Evolutionary conservation across 2,113 vertebrate species (phyloP), one percentile per base, ranked within the genome.

Genomic region (Antennarius striatus): DNA sequence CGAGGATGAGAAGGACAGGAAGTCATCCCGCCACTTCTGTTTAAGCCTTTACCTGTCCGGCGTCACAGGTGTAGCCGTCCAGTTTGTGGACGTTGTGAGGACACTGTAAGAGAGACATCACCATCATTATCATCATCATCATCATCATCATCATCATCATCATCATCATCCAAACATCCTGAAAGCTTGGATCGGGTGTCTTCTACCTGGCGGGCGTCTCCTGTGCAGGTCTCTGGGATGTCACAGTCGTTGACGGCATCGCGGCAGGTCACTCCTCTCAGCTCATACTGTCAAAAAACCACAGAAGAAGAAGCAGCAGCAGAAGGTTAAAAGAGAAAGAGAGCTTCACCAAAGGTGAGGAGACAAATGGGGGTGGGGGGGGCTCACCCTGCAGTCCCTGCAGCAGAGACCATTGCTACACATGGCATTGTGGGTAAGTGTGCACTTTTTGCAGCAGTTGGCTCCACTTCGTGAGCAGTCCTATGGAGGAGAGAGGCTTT

Each of bases 371-470:
- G 6, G 4, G 6, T n/a, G 4, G 6, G 11, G 47, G 16, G 40
- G n/a, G 32, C 88, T 74, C 79, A 98, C 97, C 95, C 93, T 96
- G 90, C 97, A 99, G 78, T 93, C 91, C 39, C 91, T 92, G 90
- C 98, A 99, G 90, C 98, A 99, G 36, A 97, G 94, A 39, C 96
- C 98, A 0, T 95, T 94, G 68, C 96, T 97, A 90, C 98, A 99
- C 96, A 99, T 98, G 61, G 96, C 98, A 50, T 97, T 95, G 47
- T 99, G 95, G 54, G 96, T 98, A 73, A 99, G 93, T 0, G 98
- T 99, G 78, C 98, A 99, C 78, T 99, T 99, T 90, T 98, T 99
- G 88, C 97, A 99, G 90, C 97, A 99, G 83, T 89, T 94, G 12
- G 94, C 96, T 4, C 97, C 97, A 0, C 86, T 92, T 46, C 85